Percentiles rank a stretch among this genome's conserved stretches.
phyloP scores from a whole-genome alignment of 37 sponge, comb jelly and placozoan genomes.

The Eunapius fragilis region DNA sequence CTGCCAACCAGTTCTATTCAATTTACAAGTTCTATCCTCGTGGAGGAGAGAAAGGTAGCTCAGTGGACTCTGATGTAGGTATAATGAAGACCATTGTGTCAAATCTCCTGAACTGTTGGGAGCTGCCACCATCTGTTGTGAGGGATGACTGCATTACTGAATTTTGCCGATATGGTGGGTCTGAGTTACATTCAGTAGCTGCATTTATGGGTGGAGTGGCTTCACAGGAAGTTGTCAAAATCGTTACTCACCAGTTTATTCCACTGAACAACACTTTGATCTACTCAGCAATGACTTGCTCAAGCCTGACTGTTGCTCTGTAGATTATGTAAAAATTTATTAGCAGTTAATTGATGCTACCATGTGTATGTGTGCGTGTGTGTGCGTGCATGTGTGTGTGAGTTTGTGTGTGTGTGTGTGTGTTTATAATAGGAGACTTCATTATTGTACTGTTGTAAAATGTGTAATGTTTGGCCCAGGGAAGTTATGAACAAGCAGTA shows the following conservation, averaged over 20 bases:
- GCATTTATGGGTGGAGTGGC: constrained; percentile 94
- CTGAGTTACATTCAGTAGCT: constrained; percentile 93
- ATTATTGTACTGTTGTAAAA: no score
- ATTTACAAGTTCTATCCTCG: constrained; percentile 58
- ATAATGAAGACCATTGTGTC: constrained; percentile 56
- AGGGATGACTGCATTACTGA: constrained; percentile 60
- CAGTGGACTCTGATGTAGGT: constrained; percentile 59
- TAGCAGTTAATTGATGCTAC: not conserved
- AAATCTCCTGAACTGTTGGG: constrained; percentile 47
- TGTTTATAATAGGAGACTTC: no score
- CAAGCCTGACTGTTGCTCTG: constrained; percentile 56
- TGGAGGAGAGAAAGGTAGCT: constrained; percentile 25
- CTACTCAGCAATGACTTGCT: constrained; percentile 82
- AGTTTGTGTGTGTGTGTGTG: no score
- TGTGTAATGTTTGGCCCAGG: no score
- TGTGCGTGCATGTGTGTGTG: no score
- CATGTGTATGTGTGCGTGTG: no score
- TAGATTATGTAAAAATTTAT: not conserved
- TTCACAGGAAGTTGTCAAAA: constrained; percentile 95
- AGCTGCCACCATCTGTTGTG: constrained; percentile 25
- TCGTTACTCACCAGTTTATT: constrained; percentile 93
- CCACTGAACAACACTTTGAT: constrained; percentile 93
- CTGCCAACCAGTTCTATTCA: constrained; percentile 67
- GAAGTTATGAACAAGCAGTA: no score
- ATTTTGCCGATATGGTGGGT: constrained; percentile 81